Base-by-base conservation (phyloP, 1,140 invertebrate genomes). In the Saccostrea glomerata region DNA sequence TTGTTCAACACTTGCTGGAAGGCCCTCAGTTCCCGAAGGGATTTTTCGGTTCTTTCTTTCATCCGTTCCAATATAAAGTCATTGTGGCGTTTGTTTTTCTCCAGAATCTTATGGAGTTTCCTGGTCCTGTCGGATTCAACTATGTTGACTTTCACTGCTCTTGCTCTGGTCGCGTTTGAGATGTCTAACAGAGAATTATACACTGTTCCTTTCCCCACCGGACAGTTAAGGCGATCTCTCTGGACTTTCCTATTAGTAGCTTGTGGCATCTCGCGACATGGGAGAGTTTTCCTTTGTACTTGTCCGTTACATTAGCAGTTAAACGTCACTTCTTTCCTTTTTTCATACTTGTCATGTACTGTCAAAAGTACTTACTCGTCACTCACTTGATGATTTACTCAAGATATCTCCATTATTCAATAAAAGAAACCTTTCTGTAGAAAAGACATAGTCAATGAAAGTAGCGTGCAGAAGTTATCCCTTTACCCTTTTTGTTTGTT, bases 181-280 rank as follows among this genome's bases (percentile, higher is more conserved):
- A 88, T 88, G 25, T 88, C 84, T n/a, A 88, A 20, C 11, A 88
- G 47, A 1, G 87, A 66, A 56, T 88, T 88, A 40, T 88, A 77
- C 5, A 88, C 30, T 30, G 87, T 88, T 77, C 87, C 87, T 40
- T 85, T 85, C 2, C 87, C 87, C 11, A 88, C 84, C 1, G 87
- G 87, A 25, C 77, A 88, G 36, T 85, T 85, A 7, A 83, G 47
- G 15, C 56, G 84, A 63, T 88, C 87, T 56, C 87, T 66, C 20
- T 83, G 82, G 5, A 88, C 77, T 25, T 82, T 60, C 11, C 83
- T 25, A 77, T 88, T 88, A 25, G 87, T 88, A 17, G 84, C 56
- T 73, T 88, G 87, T 23, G 87, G 87, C 87, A 88, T 88, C 30
- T 11, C 2, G 25, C 5, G 70, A 77, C 13, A 36, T 0, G 4